These are phyloP conservation scores for Orthonyx spaldingii DNA, from an alignment of 2,113 vertebrate genomes.

Conservation along the genomic window DNA sequence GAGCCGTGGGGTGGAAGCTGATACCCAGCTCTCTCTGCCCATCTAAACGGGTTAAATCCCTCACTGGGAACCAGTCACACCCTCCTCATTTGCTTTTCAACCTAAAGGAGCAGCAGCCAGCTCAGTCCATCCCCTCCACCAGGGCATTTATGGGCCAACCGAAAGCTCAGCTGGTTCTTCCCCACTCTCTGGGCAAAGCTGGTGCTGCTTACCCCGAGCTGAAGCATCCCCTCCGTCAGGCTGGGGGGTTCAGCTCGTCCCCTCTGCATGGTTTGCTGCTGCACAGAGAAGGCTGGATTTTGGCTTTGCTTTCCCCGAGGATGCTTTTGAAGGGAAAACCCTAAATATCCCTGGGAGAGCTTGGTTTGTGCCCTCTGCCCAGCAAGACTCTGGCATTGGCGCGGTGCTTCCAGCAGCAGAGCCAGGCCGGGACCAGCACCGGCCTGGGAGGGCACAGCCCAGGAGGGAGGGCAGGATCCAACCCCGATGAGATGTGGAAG, in stretches of 20 bases:
- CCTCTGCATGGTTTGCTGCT: accelerated
- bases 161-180: neutral
- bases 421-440: accelerated
- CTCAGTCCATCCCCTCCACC: accelerated
- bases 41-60: neutral
- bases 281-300: neutral
- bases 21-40: neutral
- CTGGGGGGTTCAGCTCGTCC: neutral
- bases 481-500: accelerated
- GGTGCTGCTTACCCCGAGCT: neutral
- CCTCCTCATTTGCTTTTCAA: neutral
- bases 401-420: neutral
- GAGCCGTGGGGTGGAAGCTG: too few relatives aligned
- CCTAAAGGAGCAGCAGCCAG: neutral
- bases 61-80: neutral
- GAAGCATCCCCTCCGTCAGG: accelerated
- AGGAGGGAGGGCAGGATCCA: neutral
- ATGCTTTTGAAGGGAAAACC: neutral
- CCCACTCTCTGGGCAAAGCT: neutral
- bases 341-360: neutral
- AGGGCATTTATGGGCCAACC: accelerated
- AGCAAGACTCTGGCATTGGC: neutral
- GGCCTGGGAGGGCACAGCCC: neutral
- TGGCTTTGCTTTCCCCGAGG: neutral
- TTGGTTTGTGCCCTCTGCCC: neutral